These are phyloP conservation scores for Drosophila neoperkinsi DNA, from an alignment of 2,888 invertebrate species.

Conservation along the genomic window DNA sequence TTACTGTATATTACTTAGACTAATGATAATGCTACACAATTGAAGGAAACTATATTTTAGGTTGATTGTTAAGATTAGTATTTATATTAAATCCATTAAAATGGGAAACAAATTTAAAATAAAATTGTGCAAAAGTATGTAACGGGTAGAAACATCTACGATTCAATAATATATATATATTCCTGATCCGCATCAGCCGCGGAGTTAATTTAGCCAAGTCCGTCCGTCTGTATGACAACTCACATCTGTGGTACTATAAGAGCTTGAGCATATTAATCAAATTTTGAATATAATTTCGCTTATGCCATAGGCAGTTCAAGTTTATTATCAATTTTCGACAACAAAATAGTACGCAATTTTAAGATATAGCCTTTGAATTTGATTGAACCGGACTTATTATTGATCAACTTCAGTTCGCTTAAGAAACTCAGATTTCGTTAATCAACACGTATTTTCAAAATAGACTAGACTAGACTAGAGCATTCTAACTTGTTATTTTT, in stretches of 20 bases:
- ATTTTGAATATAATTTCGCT: not conserved
- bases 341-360: not conserved
- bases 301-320: not conserved
- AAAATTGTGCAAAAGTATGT: not conserved
- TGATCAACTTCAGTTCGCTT: not conserved
- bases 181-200: not conserved
- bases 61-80: not conserved
- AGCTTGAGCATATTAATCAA: not conserved
- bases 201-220: not conserved
- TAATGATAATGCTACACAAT: not conserved
- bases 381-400: too few species aligned
- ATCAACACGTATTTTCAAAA: not conserved
- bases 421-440: not conserved
- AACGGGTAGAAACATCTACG: not conserved
- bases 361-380: not conserved
- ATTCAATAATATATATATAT: not conserved
- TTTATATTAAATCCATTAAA: not conserved
- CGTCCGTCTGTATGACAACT: rapidly evolving
- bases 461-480: not conserved
- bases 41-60: not conserved
- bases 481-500: not conserved
- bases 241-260: not conserved
- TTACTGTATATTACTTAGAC: not conserved
- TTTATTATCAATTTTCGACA: not conserved
- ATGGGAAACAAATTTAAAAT: not conserved